phyloP scores from a whole-genome alignment of 1,140 invertebrate species.

The Drosophila triauraria region DNA sequence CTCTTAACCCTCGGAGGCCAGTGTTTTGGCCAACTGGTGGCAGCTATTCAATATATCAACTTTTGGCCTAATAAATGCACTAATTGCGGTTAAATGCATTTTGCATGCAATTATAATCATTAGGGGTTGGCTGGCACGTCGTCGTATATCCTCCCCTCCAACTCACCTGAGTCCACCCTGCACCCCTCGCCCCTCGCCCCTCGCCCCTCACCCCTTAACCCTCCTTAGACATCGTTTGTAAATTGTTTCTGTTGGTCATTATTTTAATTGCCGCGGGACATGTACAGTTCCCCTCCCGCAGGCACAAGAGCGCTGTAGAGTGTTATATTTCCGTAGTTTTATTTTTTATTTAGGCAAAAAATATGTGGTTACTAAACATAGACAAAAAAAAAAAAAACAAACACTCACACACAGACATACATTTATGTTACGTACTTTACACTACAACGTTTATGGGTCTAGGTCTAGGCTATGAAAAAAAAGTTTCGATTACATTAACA shows the following conservation, averaged over 20 bases:
- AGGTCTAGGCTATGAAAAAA: constrained; percentile 30
- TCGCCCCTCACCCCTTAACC: not conserved
- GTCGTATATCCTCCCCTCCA: constrained; percentile 28
- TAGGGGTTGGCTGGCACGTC: constrained; percentile 77
- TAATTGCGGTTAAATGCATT: constrained; percentile 85
- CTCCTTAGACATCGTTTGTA: constrained; percentile 30
- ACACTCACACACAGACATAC: not conserved
- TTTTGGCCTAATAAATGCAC: constrained; percentile 85
- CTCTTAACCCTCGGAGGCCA: constrained; percentile 10
- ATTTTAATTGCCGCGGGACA: constrained; percentile 57
- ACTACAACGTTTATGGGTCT: constrained; percentile 34
- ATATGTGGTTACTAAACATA: constrained; percentile 45
- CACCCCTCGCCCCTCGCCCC: not conserved
- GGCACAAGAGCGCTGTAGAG: not conserved
- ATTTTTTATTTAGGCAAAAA: constrained; percentile 75
- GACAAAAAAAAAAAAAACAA: constrained; percentile 36
- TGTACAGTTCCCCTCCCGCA: not conserved
- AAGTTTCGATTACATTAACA: constrained; percentile 33
- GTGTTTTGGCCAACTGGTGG: constrained; percentile 52
- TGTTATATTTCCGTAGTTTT: constrained; percentile 40
- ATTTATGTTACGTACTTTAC: constrained; percentile 26
- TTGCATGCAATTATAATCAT: constrained; percentile 85
- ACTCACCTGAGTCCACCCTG: not conserved
- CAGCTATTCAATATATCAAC: constrained; percentile 76
- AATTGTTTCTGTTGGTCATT: constrained; percentile 65